Evolutionary conservation across 2,888 invertebrate genomes (phyloP), one percentile per base, ranked within the genome.

Genomic region (Orthosia gothica): DNA sequence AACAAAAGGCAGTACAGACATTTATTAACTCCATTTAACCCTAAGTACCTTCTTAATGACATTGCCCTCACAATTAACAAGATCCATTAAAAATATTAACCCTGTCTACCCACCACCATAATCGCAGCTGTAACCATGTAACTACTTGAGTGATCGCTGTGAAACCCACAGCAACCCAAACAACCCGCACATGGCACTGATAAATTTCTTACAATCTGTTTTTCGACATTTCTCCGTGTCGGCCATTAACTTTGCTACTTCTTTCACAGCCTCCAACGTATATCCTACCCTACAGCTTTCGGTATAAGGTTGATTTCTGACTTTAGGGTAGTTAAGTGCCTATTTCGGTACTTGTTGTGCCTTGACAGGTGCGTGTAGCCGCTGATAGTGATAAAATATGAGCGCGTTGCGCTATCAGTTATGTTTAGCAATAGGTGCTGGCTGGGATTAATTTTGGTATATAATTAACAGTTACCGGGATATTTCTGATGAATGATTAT

Each of bases 161-260:
- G 59, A 63, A 45, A 47, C 70, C 66, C 58, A 45, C 52, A 23
- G 26, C 55, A 16, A 52, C 72, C 58, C 67, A 26, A 26, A 26
- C 26, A 26, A 26, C 26, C 26, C 73, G 52, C 75, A 79, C 62
- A 64, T 57, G 76, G 55, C 87, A 55, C 78, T 87, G 85, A 85
- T 87, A 87, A 85, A 85, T 85, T 73, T 62, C 66, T 68, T 61
- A n/a, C 87, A 79, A 84, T 85, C 82, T 87, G 82, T 85, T 78
- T 85, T 79, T 82, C 74, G 79, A 68, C 87, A 64, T 79, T 84
- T 74, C 84, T 84, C 65, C 76, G 66, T 72, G 84, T 82, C 76
- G 79, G 74, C 68, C 76, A 86, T 85, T 85, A 86, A 74, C 79
- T 81, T 86, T 58, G 63, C 67, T 62, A 70, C 67, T 74, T 74